Percentiles rank a stretch among this genome's conserved stretches.
These are phyloP conservation scores for Cryptoblepharus egeriae DNA, from an alignment of 2,797 vertebrate species.

Conservation along the genomic window DNA sequence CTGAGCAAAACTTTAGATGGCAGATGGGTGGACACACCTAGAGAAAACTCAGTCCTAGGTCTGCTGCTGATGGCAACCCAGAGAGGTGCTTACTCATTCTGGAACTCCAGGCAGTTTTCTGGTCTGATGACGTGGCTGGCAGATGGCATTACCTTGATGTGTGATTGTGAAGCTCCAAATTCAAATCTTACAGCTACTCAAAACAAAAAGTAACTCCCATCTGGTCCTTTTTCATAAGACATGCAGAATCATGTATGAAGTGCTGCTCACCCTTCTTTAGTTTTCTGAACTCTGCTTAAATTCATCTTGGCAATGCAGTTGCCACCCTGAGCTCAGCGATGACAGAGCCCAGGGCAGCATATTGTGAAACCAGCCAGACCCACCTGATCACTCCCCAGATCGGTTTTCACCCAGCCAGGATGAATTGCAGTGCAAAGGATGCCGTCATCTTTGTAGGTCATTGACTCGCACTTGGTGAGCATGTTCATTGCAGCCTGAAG, in stretches of 20 bases:
- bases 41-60: background rate
- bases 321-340: background rate
- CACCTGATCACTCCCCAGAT: constrained; percentile 46
- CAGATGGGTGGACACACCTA: background rate
- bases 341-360: background rate
- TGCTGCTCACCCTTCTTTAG: too few relatives aligned
- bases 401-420: constrained; percentile 70
- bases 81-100: background rate
- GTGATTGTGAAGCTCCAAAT: too few relatives aligned
- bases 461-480: constrained; percentile 62
- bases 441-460: constrained; percentile 53
- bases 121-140: too few relatives aligned
- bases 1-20: background rate
- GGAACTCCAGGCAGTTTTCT: background rate
- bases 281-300: background rate
- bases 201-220: too few relatives aligned
- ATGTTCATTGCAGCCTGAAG: constrained; percentile 70
- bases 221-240: background rate
- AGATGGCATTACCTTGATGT: too few relatives aligned
- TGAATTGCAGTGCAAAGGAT: constrained; percentile 67
- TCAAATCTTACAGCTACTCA: too few relatives aligned
- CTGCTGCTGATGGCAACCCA: background rate
- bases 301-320: background rate
- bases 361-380: background rate
- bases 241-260: background rate